phyloP scores from a whole-genome alignment of 2,113 vertebrate species.

The human (Homo sapiens) region DNA sequence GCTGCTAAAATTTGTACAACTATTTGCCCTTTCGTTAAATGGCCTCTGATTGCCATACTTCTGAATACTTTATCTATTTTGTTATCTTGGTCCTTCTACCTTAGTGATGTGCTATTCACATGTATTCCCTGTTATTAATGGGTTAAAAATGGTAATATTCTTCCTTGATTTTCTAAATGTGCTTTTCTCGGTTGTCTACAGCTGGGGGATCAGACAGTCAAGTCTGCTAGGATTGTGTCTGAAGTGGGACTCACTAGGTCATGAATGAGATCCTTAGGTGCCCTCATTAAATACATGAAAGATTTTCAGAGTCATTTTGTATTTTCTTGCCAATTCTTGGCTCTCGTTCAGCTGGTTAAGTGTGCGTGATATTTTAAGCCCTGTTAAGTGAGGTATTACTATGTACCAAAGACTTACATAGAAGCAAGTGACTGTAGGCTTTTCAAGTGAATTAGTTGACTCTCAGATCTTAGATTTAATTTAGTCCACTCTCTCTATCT shows the following conservation, averaged over 20 bases:
- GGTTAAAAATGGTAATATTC: neutral
- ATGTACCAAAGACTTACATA: neutral
- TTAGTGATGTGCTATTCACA: neutral
- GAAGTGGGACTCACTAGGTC: neutral
- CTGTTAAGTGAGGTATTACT: neutral
- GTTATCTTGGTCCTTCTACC: neutral
- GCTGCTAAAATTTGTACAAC: neutral
- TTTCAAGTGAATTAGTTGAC: neutral
- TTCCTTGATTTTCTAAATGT: too few species aligned
- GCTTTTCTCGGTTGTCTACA: neutral
- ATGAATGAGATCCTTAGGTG: fast-evolving
- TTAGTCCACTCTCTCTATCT: fast-evolving
- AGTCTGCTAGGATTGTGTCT: neutral
- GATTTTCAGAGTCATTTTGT: neutral
- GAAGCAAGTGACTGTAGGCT: neutral
- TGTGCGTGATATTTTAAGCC: neutral
- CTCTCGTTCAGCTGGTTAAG: neutral
- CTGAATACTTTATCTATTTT: neutral
- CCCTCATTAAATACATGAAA: fast-evolving
- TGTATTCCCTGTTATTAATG: too few species aligned
- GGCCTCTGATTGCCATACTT: neutral
- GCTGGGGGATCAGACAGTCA: fast-evolving
- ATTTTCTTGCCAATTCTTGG: neutral
- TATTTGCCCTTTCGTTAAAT: neutral
- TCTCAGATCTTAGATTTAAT: neutral